A percentile compares a stretch with the other conserved stretches of the same genome.
Conservation (phyloP, 2,113 vertebrate species). For the Strigops habroptila region DNA sequence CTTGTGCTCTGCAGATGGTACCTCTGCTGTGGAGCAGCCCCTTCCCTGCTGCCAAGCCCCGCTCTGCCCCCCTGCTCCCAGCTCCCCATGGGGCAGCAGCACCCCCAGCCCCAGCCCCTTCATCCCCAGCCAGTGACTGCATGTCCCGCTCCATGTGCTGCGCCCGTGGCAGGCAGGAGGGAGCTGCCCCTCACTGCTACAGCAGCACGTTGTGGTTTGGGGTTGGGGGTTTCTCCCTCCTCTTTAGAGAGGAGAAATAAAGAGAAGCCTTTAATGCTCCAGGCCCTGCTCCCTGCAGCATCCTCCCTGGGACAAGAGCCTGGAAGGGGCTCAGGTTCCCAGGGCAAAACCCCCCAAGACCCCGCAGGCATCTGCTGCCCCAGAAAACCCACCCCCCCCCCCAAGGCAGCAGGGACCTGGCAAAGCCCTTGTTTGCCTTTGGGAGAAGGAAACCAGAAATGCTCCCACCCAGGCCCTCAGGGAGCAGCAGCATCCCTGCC, state of each 20-base stretch:
- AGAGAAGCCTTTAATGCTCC: neutral
- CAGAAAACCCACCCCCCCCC: neutral
- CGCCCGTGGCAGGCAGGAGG: neutral
- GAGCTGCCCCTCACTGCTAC: neutral
- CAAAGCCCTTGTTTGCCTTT: neutral
- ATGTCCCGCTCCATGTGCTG: neutral
- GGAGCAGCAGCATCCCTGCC: neutral
- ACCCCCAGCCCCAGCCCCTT: neutral
- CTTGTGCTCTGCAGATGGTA: fast-evolving
- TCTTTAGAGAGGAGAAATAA: neutral
- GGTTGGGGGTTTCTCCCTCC: neutral
- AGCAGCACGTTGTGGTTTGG: neutral
- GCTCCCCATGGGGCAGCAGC: neutral
- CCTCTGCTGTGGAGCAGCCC: neutral
- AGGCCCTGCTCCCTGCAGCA: neutral
- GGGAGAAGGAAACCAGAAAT: neutral
- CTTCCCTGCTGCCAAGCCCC: neutral
- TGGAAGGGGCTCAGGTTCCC: neutral
- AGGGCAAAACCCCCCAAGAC: fast-evolving
- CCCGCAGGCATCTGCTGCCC: fast-evolving
- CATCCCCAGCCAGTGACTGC: neutral
- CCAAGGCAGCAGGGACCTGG: neutral
- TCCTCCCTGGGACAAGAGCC: neutral
- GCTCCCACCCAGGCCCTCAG: neutral
- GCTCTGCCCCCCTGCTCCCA: neutral